These are phyloP conservation scores for Catocala nupta DNA, from an alignment of 2,888 invertebrate species.

Conservation along the genomic window DNA sequence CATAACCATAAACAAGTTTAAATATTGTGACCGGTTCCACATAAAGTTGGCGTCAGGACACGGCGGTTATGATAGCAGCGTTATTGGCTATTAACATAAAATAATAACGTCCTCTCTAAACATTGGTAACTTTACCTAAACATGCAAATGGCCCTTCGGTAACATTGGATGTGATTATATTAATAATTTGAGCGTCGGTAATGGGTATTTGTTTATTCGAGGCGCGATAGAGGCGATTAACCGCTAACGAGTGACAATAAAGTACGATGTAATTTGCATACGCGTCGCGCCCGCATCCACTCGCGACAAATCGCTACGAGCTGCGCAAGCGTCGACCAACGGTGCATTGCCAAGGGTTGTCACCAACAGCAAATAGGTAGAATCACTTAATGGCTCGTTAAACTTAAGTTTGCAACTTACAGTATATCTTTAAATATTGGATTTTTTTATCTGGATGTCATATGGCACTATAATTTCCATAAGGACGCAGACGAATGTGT, in stretches of 20 bases:
- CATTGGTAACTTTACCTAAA: constrained; percentile 44
- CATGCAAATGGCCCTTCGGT: constrained; percentile 68
- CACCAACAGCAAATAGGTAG: background rate
- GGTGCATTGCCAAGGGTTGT: constrained; percentile 18
- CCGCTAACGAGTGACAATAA: constrained; percentile 70
- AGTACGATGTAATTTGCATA: constrained; percentile 67
- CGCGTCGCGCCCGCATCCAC: constrained; percentile 35
- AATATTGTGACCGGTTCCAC: constrained; percentile 58
- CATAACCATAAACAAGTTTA: constrained; percentile 55
- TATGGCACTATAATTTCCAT: too few species aligned
- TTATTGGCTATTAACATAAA: constrained; percentile 69
- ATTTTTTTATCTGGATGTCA: too few species aligned
- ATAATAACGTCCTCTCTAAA: constrained; percentile 73
- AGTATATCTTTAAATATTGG: too few species aligned
- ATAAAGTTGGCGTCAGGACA: constrained; percentile 53
- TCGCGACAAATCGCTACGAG: constrained; percentile 44
- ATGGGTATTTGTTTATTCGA: constrained; percentile 79
- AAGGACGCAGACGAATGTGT: too few species aligned
- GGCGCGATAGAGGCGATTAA: constrained; percentile 75
- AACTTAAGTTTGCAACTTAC: too few species aligned
- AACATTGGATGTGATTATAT: constrained; percentile 68
- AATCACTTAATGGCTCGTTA: too few species aligned
- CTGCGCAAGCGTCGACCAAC: constrained; percentile 25
- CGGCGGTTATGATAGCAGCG: constrained; percentile 46
- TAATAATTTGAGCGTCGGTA: constrained; percentile 78